Base-by-base conservation (phyloP, 2,113 vertebrate species). In the Misgurnus anguillicaudatus region DNA sequence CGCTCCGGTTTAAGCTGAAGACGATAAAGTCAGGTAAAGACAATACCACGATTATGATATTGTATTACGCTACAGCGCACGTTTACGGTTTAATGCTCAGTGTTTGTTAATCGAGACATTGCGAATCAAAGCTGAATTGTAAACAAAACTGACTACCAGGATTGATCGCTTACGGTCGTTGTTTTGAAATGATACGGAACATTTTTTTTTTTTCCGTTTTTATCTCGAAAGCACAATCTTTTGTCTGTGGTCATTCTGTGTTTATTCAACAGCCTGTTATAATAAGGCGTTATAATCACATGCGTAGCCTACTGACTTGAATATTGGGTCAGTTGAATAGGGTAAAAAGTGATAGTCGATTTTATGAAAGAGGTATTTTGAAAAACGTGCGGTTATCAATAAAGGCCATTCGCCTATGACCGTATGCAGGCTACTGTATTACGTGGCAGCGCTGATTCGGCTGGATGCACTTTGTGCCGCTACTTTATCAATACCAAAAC, bases 11-110 rank as follows among this genome's bases (percentile, higher is more conserved):
- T 76, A 84, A 84, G 73, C 90, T 85, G 87, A 92, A 91, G 88
- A 90, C 87, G 84, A 88, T 88, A 88, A 89, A 91, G 89, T 89
- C 88, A 92, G 91, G 92, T 92, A 91, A 83, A 19, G 45, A 58
- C 51, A n/a, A 21, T 42, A 31, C 24, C 24, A 31, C 24, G 24
- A 31, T 31, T 31, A 7, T 8, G 70, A 14, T 16, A 16, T 24
- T 0, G 9, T 10, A 17, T 51, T 5, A 9, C 9, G n/a, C 60
- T 68, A 21, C 9, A 55, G 21, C 17, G 14, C 21, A 36, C 14
- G 58, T 65, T 36, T 14, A 5, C 13, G 10, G 19, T 57, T 68
- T 11, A 16, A 61, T 19, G 11, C n/a, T 42, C 57, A 14, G 17
- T 62, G 45, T 39, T 21, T 61, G 10, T 17, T 51, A 38, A 51